Evolutionary conservation across 2,797 vertebrate species (phyloP), one percentile per base, ranked within the genome.

Genomic region (Champsocephalus gunnari): DNA sequence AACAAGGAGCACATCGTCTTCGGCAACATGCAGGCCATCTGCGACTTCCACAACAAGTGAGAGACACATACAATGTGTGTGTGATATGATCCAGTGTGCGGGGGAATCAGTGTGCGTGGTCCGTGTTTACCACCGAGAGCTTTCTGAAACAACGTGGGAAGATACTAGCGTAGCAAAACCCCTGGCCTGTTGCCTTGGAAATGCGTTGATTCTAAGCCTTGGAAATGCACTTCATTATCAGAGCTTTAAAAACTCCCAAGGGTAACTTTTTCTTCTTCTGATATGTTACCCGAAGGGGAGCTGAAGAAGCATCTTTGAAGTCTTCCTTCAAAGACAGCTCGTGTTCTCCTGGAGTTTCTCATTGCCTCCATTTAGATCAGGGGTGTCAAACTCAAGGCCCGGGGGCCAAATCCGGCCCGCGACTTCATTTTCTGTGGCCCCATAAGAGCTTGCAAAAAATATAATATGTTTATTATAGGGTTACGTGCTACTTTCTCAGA

Each of bases 11-110:
- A 96, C 59, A 92, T 98, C 86, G 95, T 99, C 86, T 99, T 99
- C 66, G 98, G 98, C 80, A 99, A 99, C 93, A 99, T 99, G 92
- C 98, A 99, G 93, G 96, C 98, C 77, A 98, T 99, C 83, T 98
- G 97, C 28, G 98, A 99, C 90, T 99, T 99, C 89, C 98, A 99
- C 89, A 98, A 94, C 94, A 99, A 97, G 98, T 99, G 94, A 86
- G 97, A 92, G 56, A 21, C 13, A 38, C 34, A 9, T 38, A 7
- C 6, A 38, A 9, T 9, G 17, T 45, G 32, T 54, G 5, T 32
- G 24, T 38, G 9, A 38, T 9, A 38, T 6, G 2, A 9, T 38
- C 34, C 34, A 9, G 34, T 38, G 21, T 21, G 21, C 21, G 2
- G 21, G 34, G 5, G 28, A 48, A 12, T 12, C 14, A 44, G 49